Base-by-base conservation (phyloP, 2,797 vertebrate species). In the Alosa sapidissima region DNA sequence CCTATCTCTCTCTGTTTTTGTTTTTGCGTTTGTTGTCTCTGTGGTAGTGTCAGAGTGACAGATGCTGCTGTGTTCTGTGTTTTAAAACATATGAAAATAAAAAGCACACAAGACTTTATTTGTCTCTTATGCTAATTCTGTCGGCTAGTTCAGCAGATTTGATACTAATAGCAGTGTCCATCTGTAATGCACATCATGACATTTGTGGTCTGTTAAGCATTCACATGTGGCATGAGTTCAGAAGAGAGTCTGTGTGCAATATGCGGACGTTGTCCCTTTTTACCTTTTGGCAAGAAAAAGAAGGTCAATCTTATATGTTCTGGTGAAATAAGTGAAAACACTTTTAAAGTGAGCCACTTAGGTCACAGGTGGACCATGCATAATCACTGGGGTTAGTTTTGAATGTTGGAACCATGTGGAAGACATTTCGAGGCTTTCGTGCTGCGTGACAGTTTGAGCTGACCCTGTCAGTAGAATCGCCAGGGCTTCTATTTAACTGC, bases 391-490 rank as follows among this genome's bases (percentile, higher is more conserved):
- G 16, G 16, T 41, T 21, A 78, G 36, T 47, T 72, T 72, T 78
- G 36, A 78, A 21, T 10, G 36, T 19, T 19, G 19, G 16, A 45
- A 16, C 16, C 72, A 78, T 47, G 72, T 78, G 72, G 41, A 45
- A 47, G 72, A 78, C 72, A 21, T 78, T 41, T 41, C 41, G 2
- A 47, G 19, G 72, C 72, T 78, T 78, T 78, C 1, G 8, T 21
- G 72, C 14, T 19, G 72, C 16, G 6, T 78, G 72, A 5, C 72
- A 78, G 41, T 47, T 47, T 21, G 0, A 19, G 33, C 49, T 45
- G 83, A 84, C 68, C 68, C 7, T 24, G 24, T n/a, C 51, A 81
- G 24, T 51, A 81, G 54, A 88, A 90, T 85, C 85, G 88, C 86
- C 62, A 4, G 81, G 14, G 33, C 84, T 86, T 84, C 81, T 28